These are phyloP conservation scores for Eulemur rubriventer DNA, from an alignment of 2,797 vertebrate species.

Conservation along the genomic window DNA sequence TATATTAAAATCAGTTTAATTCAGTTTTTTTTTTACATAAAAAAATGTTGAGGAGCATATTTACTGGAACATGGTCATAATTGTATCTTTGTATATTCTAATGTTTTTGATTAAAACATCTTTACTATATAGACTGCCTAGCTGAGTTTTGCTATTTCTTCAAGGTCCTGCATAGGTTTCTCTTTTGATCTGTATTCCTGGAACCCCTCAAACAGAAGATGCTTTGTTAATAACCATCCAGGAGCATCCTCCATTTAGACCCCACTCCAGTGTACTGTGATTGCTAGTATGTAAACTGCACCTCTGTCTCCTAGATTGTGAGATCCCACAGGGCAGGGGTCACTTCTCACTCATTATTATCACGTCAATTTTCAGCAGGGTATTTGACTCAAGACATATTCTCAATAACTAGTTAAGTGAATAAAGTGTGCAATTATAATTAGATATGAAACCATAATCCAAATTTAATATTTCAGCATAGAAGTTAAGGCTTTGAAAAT, in stretches of 20 bases:
- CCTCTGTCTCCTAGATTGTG: background rate
- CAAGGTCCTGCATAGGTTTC: background rate
- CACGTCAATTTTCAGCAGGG: background rate
- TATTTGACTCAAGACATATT: background rate
- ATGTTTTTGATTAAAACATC: background rate
- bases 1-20: background rate
- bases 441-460: background rate
- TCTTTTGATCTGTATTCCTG: background rate
- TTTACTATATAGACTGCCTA: background rate
- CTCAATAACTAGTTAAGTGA: background rate
- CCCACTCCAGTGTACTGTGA: background rate
- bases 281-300: background rate
- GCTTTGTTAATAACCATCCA: background rate
- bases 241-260: background rate
- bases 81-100: background rate
- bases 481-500: background rate
- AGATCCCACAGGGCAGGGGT: background rate
- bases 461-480: background rate
- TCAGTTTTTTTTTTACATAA: background rate
- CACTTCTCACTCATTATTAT: background rate
- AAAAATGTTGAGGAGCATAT: background rate
- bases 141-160: background rate
- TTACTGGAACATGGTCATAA: background rate
- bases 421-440: background rate
- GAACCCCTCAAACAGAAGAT: background rate